Evolutionary conservation across 2,888 invertebrate genomes (phyloP), one percentile per base, ranked within the genome.

Genomic region (Pristionchus entomophagus): DNA sequence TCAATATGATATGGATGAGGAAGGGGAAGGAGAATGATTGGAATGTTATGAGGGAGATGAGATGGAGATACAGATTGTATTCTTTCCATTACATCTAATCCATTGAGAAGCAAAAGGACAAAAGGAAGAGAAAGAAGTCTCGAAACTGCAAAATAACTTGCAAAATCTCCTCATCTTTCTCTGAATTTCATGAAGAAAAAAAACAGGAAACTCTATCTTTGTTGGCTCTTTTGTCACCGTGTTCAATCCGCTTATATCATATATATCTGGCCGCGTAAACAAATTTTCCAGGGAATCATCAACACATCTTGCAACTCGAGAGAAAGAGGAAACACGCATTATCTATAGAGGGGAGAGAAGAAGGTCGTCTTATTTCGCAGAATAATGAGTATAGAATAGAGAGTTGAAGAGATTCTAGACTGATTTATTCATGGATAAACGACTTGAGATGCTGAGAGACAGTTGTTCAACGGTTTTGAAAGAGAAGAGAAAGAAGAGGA

Each of bases 1-100:
- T 65, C 56, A 56, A 26, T 62, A 69, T 69, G 69, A 69, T 69
- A 69, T 19, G 69, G 41, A 38, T 35, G 41, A 69, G 69, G 69
- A 41, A 38, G 41, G 69, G 41, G 56, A 10, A 38, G n/a, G n/a
- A 38, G 69, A 17, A 19, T 12, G 32, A 12, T 29, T 14, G 62
- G 17, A 14, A 32, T 29, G 19, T 12, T 17, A 19, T 5, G 17
- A 10, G 26, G 32, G 32, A 32, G 65, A n/a, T 12, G 29, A 19
- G 35, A 32, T 29, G 29, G 65, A 32, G 29, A 65, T 12, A 65
- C 32, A 65, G 65, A 65, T 65, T 65, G 65, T 65, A 32, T 29
- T 65, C 65, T 32, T 35, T 65, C 35, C 32, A 65, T 32, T 65
- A 32, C 65, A 29, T 26, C 10, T 56, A n/a, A n/a, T 56, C 22